Percentiles rank a stretch among this genome's conserved stretches.
These are phyloP conservation scores for Helleia helle DNA, from an alignment of 2,888 invertebrate species.

Conservation along the genomic window DNA sequence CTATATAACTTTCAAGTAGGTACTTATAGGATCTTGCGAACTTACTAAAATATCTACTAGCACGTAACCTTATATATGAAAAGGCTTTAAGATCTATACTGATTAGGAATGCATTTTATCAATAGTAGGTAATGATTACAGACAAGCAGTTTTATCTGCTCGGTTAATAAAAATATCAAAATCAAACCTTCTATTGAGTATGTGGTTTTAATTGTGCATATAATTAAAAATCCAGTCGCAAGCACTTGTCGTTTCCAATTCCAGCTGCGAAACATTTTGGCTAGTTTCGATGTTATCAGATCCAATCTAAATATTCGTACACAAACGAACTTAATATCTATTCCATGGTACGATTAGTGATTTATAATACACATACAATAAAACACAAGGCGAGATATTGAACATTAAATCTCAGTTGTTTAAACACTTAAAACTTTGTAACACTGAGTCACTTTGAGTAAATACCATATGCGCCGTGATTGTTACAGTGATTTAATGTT, in stretches of 20 bases:
- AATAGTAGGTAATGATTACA: conserved; percentile 28
- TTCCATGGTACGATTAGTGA: conserved; percentile 31
- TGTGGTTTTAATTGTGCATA: conserved; percentile 6
- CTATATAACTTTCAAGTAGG: too few species aligned
- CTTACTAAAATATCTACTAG: conserved; percentile 12
- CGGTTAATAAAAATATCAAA: conserved; percentile 25
- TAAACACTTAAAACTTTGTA: conserved; percentile 47
- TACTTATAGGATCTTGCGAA: too few species aligned
- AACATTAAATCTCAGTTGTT: conserved; percentile 43
- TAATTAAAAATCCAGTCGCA: background rate
- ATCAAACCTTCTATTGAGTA: conserved; percentile 13
- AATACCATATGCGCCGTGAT: conserved; percentile 30
- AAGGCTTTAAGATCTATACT: conserved; percentile 30
- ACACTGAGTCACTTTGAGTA: conserved; percentile 58
- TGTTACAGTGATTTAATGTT: conserved; percentile 10
- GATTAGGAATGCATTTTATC: conserved; percentile 22
- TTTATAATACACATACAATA: conserved; percentile 39
- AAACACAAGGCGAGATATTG: conserved; percentile 39
- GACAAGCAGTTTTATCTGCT: conserved; percentile 25
- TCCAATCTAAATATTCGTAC: conserved; percentile 22
- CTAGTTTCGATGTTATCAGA: conserved; percentile 25
- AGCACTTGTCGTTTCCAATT: conserved; percentile 1
- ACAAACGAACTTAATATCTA: conserved; percentile 21
- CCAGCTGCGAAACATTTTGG: conserved; percentile 1
- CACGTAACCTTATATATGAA: conserved; percentile 17